Conservation (phyloP, 2,113 vertebrate species). For the Salvelinus alpinus region DNA sequence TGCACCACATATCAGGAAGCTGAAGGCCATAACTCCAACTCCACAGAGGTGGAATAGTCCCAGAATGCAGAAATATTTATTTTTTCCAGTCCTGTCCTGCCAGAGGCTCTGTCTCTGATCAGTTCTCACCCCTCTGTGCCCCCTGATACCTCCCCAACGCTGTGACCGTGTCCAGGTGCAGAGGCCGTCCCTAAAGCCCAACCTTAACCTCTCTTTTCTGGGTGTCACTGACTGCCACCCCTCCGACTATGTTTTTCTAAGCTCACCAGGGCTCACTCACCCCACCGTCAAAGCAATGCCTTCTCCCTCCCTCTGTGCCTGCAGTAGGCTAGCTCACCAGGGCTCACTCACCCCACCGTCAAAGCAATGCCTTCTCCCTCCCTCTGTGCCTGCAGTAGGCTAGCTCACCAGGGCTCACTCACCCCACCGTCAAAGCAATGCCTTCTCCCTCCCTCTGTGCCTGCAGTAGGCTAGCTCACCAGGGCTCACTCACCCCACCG, state of each 20-base stretch:
- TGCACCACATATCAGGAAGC: too few species aligned
- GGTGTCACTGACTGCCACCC: slow-evolving; percentile 62
- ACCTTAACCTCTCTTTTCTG: slow-evolving; percentile 74
- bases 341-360: slow-evolving; percentile 7
- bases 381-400: neutral
- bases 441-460: neutral
- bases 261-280: slow-evolving; percentile 47
- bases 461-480: neutral
- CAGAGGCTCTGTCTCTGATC: slow-evolving; percentile 67
- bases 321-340: neutral
- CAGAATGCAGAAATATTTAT: slow-evolving; percentile 13
- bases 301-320: neutral
- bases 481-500: slow-evolving; percentile 6
- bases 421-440: slow-evolving; percentile 1
- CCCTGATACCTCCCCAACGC: slow-evolving; percentile 17
- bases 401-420: neutral
- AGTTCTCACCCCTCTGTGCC: slow-evolving; percentile 58
- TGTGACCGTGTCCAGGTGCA: slow-evolving; percentile 63
- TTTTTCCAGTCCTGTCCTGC: slow-evolving; percentile 35
- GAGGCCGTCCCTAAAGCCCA: slow-evolving; percentile 50
- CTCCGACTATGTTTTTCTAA: slow-evolving; percentile 60
- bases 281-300: neutral
- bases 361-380: neutral
- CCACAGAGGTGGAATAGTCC: too few species aligned
- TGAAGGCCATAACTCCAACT: too few species aligned